Base-by-base conservation (phyloP, 2,888 invertebrate species). In the Nomada ruficornis region DNA sequence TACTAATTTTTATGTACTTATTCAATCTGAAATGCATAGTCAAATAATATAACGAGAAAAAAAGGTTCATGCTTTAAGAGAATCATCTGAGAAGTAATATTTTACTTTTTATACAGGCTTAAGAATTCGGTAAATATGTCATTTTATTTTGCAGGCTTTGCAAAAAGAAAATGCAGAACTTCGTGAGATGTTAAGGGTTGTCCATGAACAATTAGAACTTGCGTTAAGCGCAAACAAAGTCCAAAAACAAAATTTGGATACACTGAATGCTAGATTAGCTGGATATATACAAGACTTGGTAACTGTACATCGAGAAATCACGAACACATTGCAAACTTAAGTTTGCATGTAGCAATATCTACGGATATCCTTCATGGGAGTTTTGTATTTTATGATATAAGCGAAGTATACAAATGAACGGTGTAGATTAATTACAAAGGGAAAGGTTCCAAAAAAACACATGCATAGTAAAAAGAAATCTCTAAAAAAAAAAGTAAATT, bases 241-340 rank as follows among this genome's bases (percentile, higher is more conserved):
- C 26, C 97, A 97, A 94, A 95, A 96, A 88, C 96, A 97, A 91
- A 96, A 97, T 85, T 95, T 98, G 88, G 96, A 97, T 90, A 97
- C 97, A 54, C 94, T 98, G 88, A 98, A 97, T 94, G 96, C 97
- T 89, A 98, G 98, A 94, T 95, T 98, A 91, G 97, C 97, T 72
- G 94, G 96, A 78, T 96, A 97, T 91, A 96, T 98, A 82, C 97
- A 97, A 91, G 97, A 97, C 93, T 95, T 98, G 94, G 96, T 96
- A 86, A 96, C 96, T 86, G 96, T 97, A 94, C 97, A 97, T 95
- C 96, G 96, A 94, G 98, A 98, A 95, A 96, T 97, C 90, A 96
- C 96, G 91, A 96, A 96, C n/a, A 97, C 97, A 79, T 93, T 97
- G 94, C 96, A 96, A 93, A 96, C 97, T 95, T 96, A 96, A 96